Conservation (phyloP, 2,797 vertebrate species). For the Spheniscus humboldti region DNA sequence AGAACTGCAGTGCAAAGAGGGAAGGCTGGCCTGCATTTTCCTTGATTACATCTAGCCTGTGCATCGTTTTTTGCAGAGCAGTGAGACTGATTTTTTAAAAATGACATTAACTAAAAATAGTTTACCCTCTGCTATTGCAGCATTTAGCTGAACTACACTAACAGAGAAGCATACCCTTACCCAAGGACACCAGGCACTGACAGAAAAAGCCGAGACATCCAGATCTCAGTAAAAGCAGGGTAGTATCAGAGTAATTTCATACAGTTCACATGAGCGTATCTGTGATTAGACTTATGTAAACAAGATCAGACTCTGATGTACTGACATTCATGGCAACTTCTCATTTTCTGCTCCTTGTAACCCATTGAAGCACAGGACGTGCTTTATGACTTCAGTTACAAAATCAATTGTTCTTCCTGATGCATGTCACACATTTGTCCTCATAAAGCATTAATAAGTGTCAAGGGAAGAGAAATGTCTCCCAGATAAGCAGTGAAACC, state of each 20-base stretch:
- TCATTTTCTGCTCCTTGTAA: background rate
- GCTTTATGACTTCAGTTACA: background rate
- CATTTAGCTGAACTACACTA: background rate
- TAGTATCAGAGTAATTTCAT: background rate
- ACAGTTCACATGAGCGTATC: background rate
- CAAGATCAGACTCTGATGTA: background rate
- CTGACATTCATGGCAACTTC: background rate
- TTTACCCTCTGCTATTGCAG: background rate
- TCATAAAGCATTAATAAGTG: background rate
- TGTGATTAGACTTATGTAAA: background rate
- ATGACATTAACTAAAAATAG: background rate
- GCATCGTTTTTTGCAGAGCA: background rate
- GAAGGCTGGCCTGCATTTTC: background rate
- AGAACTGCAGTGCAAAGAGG: background rate
- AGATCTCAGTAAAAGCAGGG: background rate
- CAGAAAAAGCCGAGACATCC: background rate
- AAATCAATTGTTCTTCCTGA: background rate
- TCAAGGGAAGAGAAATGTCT: background rate
- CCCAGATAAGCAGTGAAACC: background rate
- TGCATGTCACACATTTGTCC: background rate
- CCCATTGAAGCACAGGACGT: accelerated
- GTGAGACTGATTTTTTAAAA: background rate
- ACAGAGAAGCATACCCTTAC: background rate
- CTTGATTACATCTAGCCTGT: background rate
- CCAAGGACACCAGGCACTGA: background rate